Percentiles rank a stretch among this genome's conserved stretches.
Evolutionary conservation across 2,888 invertebrate species (phyloP).

Genomic region (Poecilobothrus nobilitatus): DNA sequence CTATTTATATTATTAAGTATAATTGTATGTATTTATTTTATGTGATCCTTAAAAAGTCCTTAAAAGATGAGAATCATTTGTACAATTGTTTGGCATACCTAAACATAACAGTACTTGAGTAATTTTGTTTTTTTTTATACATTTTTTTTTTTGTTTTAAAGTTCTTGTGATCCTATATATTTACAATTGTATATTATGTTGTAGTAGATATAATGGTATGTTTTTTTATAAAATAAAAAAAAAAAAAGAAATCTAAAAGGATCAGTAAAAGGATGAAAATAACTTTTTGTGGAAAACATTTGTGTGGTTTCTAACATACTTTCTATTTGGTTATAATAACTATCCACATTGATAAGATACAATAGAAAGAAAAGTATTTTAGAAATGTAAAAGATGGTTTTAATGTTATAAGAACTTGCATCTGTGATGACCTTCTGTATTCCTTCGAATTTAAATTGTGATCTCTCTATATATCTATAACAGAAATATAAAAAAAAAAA

Average conservation of each 20-base stretch:
- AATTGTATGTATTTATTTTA: no score
- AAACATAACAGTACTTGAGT: not conserved
- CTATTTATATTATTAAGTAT: no score
- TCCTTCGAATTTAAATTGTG: not conserved
- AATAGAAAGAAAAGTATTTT: not conserved
- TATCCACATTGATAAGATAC: not conserved
- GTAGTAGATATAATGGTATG: no score
- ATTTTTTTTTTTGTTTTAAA: no score
- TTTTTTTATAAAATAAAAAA: no score
- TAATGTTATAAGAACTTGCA: not conserved
- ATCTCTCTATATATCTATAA: not conserved
- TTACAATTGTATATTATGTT: no score
- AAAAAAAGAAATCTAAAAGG: no score
- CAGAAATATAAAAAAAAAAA: not conserved
- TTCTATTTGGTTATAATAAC: not conserved
- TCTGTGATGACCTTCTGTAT: not conserved
- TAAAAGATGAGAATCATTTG: not conserved
- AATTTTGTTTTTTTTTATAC: no score
- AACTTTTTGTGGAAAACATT: not conserved
- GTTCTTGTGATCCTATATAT: no score
- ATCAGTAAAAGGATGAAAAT: not conserved
- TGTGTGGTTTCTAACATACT: not conserved
- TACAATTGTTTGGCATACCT: constrained; percentile 4
- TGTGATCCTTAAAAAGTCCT: not conserved
- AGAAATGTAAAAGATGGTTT: not conserved